Evolutionary conservation across 1,140 invertebrate species (phyloP), one percentile per base, ranked within the genome.

Genomic region (Zelostemma sp.): DNA sequence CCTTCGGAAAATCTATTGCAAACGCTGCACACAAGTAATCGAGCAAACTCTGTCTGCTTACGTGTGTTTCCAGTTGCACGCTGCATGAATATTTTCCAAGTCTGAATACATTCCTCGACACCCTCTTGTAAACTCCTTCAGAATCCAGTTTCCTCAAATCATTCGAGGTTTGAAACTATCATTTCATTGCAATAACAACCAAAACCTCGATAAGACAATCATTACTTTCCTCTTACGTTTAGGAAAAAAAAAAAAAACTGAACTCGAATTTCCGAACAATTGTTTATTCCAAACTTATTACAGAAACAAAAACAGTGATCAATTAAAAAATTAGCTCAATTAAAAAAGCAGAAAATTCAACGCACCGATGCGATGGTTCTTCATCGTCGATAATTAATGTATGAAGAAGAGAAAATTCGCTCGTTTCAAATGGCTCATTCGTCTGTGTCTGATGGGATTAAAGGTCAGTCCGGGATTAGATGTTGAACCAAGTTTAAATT

Each of bases 41-140:
- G 17, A 49, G 16, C 21, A 16, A 38, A 9, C 33, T 60, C 48
- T 41, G 18, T 60, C 47, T 54, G 59, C 60, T 50, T 60, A 15
- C 56, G 48, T 64, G 48, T 64, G 38, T 63, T 61, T 61, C 14
- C n/a, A 41, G 45, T 6, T 61, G 74, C 74, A 71, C 74, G 72
- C 56, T 11, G 74, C 76, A 76, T 76, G 72, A 69, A 78, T 76
- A 72, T 74, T 73, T 78, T 40, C 48, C 61, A 59, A 64, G 59
- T 51, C 47, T 68, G 57, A 28, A 6, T 25, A 33, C 15, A 11
- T 16, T 60, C 35, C 50, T 33, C 46, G 31, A 35, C 50, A 15
- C 38, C 43, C 19, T 50, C 47, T 21, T 43, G 40, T 35, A 49
- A 51, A 46, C 62, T 56, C 63, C 67, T 66, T 54, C 40, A 54